phyloP scores from a whole-genome alignment of 2,888 invertebrate species.

The Diaphora mendica region DNA sequence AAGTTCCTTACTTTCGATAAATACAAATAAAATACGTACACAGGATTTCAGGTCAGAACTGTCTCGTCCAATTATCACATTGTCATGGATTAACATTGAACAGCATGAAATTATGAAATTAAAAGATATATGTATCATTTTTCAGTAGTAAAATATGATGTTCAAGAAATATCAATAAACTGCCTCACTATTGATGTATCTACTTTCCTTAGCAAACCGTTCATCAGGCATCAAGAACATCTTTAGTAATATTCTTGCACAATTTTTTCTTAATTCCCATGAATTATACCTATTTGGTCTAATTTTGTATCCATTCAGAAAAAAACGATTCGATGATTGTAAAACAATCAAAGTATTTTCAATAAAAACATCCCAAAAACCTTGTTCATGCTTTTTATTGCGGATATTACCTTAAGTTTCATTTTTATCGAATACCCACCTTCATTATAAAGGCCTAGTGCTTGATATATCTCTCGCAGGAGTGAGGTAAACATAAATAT shows the following conservation, averaged over 20 bases:
- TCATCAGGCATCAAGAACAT: not conserved
- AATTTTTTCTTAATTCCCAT: not conserved
- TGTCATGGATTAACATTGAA: too few relatives aligned
- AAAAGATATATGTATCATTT: not conserved
- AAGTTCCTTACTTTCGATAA: not conserved
- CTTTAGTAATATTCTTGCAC: not conserved
- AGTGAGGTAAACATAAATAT: slow-evolving; percentile 39
- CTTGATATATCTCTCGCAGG: slow-evolving; percentile 15
- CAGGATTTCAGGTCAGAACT: not conserved
- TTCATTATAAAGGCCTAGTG: slow-evolving; percentile 18
- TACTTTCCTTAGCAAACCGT: not conserved
- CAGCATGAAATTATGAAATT: too few relatives aligned
- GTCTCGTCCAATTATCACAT: not conserved
- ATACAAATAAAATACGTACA: not conserved
- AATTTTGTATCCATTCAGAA: not conserved
- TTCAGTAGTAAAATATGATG: not conserved
- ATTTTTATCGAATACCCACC: slow-evolving; percentile 36
- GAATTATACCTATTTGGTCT: not conserved
- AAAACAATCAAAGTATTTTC: not conserved
- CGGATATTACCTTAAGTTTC: slow-evolving; percentile 14
- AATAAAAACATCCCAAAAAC: not conserved
- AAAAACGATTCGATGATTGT: not conserved
- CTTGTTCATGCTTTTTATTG: not conserved
- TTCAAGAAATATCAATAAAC: not conserved
- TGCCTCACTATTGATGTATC: too few relatives aligned